phyloP scores from a whole-genome alignment of 2,797 vertebrate species.

The Urophycis tenuis region DNA sequence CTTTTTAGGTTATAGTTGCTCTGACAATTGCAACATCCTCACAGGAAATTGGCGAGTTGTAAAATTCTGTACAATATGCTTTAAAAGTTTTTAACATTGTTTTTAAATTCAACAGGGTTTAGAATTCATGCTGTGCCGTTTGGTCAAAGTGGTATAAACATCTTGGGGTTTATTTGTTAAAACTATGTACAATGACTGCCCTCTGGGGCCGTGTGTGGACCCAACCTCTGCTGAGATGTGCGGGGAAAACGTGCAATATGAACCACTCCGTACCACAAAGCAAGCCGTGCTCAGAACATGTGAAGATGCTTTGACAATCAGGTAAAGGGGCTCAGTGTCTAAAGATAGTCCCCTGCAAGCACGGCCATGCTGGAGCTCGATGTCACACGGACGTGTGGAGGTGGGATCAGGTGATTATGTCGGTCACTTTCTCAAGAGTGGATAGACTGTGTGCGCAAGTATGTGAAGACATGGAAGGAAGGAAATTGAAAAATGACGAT shows the following conservation, averaged over 20 bases:
- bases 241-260: slow-evolving; percentile 80
- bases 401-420: not conserved
- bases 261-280: slow-evolving; percentile 54
- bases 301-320: slow-evolving; percentile 77
- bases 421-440: not conserved
- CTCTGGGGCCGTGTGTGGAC: slow-evolving; percentile 72
- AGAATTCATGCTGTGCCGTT: slow-evolving; percentile 11
- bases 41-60: slow-evolving; percentile 65
- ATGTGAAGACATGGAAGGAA: not conserved
- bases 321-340: slow-evolving; percentile 47
- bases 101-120: slow-evolving; percentile 43
- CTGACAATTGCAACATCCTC: slow-evolving; percentile 48
- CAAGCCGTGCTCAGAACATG: slow-evolving; percentile 35
- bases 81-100: slow-evolving; percentile 64
- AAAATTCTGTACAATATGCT: slow-evolving; percentile 80
- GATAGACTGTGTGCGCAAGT: not conserved
- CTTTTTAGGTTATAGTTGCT: slow-evolving; percentile 46
- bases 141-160: slow-evolving; percentile 54
- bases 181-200: slow-evolving; percentile 61
- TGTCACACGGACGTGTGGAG: not conserved
- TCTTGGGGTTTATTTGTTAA: slow-evolving; percentile 66
- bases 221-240: slow-evolving; percentile 72
- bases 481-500: not conserved
- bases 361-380: not conserved
- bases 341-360: not conserved